Conservation (phyloP, 2,113 vertebrate genomes). For the Oceanites oceanicus region DNA sequence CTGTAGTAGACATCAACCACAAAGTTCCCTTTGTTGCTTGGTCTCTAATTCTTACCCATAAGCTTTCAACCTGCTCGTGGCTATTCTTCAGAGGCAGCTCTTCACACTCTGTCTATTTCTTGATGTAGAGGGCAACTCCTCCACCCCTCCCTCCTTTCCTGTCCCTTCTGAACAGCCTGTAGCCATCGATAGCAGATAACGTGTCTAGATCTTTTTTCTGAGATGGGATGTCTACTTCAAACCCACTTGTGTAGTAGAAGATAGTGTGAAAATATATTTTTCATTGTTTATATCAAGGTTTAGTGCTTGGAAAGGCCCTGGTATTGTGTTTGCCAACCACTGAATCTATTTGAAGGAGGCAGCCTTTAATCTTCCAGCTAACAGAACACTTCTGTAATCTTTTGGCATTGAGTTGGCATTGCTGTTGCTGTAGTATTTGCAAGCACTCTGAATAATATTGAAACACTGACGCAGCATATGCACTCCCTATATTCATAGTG, state of each 20-base stretch:
- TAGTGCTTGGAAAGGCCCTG: not conserved
- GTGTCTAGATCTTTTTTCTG: not conserved
- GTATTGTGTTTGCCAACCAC: not conserved
- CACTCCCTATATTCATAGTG: not conserved
- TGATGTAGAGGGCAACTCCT: not conserved
- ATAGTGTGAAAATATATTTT: not conserved
- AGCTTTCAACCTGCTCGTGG: not conserved
- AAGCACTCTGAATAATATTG: not conserved
- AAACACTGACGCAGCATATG: not conserved
- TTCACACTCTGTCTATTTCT: not conserved
- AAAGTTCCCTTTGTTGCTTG: not conserved
- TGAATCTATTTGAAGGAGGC: not conserved
- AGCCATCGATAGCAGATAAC: not conserved
- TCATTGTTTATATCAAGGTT: not conserved
- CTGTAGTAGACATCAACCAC: not conserved
- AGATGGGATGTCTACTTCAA: not conserved
- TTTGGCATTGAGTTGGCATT: not conserved
- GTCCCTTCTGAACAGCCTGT: not conserved
- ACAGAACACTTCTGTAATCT: not conserved
- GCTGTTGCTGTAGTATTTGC: not conserved
- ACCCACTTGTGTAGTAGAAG: not conserved
- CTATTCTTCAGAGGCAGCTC: not conserved
- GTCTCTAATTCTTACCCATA: not conserved
- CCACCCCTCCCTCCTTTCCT: not conserved
- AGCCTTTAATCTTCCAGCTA: not conserved